These are phyloP conservation scores for Plebejus melissa DNA, from an alignment of 2,888 invertebrate species.

Conservation along the genomic window DNA sequence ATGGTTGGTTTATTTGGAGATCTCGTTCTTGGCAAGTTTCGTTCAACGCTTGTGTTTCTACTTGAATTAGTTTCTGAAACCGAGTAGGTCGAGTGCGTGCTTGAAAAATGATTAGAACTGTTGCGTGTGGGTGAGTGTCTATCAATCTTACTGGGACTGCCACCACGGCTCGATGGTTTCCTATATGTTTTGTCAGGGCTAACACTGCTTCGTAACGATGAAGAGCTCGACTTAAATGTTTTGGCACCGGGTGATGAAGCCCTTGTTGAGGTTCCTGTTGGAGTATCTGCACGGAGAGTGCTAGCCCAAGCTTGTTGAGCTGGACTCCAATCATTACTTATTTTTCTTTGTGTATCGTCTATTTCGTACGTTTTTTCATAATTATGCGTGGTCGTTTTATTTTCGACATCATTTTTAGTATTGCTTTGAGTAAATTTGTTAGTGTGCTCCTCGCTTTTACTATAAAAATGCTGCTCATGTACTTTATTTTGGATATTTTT, in stretches of 20 bases:
- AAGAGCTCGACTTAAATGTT: constrained; percentile 72
- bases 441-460: constrained; percentile 45
- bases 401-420: constrained; percentile 53
- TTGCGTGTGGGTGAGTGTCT: constrained; percentile 57
- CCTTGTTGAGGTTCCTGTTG: constrained; percentile 70
- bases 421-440: constrained; percentile 47
- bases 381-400: constrained; percentile 59
- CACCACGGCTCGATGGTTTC: constrained; percentile 59
- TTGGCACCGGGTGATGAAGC: constrained; percentile 79
- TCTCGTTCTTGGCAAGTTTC: constrained; percentile 47
- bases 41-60: constrained; percentile 49
- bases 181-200: constrained; percentile 66
- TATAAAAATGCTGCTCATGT: constrained; percentile 44
- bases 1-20: constrained; percentile 50
- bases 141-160: constrained; percentile 54
- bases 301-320: constrained; percentile 88
- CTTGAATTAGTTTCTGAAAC: constrained; percentile 50
- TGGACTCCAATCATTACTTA: constrained; percentile 83
- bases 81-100: constrained; percentile 52
- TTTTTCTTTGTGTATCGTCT: constrained; percentile 76
- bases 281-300: constrained; percentile 83
- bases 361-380: constrained; percentile 81
- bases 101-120: constrained; percentile 51
- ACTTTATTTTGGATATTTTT: constrained; percentile 38
- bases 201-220: constrained; percentile 75